Evolutionary conservation across 2,113 vertebrate species (phyloP).

Genomic region (Aegotheles bennettii): DNA sequence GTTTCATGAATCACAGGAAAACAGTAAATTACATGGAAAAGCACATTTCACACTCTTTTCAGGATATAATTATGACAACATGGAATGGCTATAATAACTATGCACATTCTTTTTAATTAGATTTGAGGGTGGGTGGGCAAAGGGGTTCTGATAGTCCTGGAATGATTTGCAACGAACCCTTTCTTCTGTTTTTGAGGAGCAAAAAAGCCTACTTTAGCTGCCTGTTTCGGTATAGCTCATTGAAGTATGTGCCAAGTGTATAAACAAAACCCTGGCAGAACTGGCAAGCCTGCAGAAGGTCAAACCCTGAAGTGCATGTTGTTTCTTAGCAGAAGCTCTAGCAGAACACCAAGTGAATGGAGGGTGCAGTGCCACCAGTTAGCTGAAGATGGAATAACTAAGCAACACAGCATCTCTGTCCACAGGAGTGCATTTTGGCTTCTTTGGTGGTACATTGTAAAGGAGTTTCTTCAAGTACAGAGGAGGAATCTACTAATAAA

Average conservation of each 20-base stretch:
- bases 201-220: neutral
- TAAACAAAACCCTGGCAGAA: slow-evolving; percentile 49
- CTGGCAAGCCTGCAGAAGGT: slow-evolving; percentile 3
- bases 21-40: slow-evolving; percentile 15
- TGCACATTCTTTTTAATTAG: neutral
- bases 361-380: neutral
- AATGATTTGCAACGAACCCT: neutral
- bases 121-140: neutral
- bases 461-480: neutral
- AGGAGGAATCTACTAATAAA: neutral
- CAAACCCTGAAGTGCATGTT: slow-evolving; percentile 19
- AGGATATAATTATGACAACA: neutral
- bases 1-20: slow-evolving; percentile 34
- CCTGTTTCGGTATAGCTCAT: neutral
- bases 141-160: neutral
- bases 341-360: neutral
- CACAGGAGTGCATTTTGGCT: neutral
- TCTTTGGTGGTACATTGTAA: neutral
- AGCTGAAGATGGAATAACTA: neutral
- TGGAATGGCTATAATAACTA: neutral
- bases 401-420: neutral
- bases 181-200: slow-evolving; percentile 35
- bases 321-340: slow-evolving; percentile 49
- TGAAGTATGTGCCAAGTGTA: slow-evolving; percentile 48
- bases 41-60: neutral